These are phyloP conservation scores for Strongylocentrotus purpuratus DNA, from an alignment of 35 echinoderm and acorn worm genomes.

Conservation along the genomic window DNA sequence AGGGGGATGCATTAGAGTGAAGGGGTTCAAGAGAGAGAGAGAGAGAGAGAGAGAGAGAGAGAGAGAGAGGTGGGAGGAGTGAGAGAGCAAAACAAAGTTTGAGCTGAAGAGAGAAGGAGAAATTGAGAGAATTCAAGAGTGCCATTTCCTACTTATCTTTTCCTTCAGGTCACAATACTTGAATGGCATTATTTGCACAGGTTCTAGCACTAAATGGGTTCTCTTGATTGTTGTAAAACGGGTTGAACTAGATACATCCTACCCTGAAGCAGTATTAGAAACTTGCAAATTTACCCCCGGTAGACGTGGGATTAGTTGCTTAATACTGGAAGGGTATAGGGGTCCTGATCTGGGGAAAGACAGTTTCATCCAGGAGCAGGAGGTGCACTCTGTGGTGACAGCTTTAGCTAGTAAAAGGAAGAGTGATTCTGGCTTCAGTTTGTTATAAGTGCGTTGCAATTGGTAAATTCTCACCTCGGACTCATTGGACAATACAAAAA, in stretches of 20 bases:
- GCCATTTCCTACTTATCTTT: background rate
- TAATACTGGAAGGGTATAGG: background rate
- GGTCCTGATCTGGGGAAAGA: background rate
- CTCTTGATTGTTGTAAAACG: background rate
- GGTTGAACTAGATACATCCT: background rate
- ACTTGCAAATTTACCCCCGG: background rate
- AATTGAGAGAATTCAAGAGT: background rate
- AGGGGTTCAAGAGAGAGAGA: background rate
- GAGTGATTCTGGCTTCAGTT: background rate
- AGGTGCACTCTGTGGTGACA: background rate
- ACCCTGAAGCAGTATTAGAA: background rate
- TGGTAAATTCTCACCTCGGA: too few relatives aligned
- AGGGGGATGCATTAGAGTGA: background rate
- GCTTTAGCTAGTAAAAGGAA: background rate
- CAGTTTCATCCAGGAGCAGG: background rate
- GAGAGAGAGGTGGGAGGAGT: background rate
- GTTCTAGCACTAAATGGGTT: background rate
- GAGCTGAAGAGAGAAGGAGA: background rate
- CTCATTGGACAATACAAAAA: too few relatives aligned
- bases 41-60: background rate
- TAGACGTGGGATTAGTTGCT: background rate
- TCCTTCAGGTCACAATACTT: background rate
- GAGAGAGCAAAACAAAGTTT: background rate
- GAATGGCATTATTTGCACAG: constrained; percentile 1
- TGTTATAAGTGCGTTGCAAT: background rate